These are phyloP conservation scores for Capitella teleta DNA, from an alignment of 1,140 invertebrate species.

Conservation along the genomic window DNA sequence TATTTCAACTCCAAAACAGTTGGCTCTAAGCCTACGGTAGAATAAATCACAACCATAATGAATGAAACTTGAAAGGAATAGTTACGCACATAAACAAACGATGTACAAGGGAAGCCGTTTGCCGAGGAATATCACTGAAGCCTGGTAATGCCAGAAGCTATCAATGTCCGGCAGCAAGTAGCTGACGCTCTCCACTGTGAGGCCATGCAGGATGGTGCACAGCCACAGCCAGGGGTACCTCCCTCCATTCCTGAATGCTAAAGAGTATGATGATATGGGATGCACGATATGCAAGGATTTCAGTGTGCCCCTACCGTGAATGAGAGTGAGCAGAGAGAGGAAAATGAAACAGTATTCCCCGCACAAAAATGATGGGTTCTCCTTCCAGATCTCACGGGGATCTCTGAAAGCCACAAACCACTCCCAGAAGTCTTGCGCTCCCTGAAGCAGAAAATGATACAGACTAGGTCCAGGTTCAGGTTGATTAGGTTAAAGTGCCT, in stretches of 20 bases:
- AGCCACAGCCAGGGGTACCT: slow-evolving; percentile 61
- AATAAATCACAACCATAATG: too few relatives aligned
- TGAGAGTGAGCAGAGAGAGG: slow-evolving; percentile 33
- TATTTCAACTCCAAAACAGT: too few relatives aligned
- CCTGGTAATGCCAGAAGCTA: slow-evolving; percentile 69
- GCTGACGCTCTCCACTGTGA: slow-evolving; percentile 51
- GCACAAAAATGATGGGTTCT: slow-evolving; percentile 37
- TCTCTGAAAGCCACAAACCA: slow-evolving; percentile 41
- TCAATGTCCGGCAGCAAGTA: slow-evolving; percentile 54
- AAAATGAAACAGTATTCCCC: slow-evolving; percentile 36
- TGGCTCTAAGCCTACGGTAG: too few relatives aligned
- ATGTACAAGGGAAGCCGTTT: slow-evolving; percentile 58
- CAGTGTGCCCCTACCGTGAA: slow-evolving; percentile 31
- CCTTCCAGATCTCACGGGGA: slow-evolving; percentile 33
- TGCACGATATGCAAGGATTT: not conserved
- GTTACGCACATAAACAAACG: slow-evolving; percentile 56
- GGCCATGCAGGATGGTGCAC: slow-evolving; percentile 54
- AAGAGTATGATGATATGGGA: too few relatives aligned
- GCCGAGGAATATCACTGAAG: slow-evolving; percentile 54
- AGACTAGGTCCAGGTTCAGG: too few relatives aligned
- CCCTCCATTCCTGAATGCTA: slow-evolving; percentile 56
- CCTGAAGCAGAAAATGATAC: too few relatives aligned
- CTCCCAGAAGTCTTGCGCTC: too few relatives aligned
- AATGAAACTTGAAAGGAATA: too few relatives aligned
- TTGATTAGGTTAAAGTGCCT: too few relatives aligned